Evolutionary conservation across 64 coral and sea anemone species (phyloP).

Genomic region (Orbicella faveolata): DNA sequence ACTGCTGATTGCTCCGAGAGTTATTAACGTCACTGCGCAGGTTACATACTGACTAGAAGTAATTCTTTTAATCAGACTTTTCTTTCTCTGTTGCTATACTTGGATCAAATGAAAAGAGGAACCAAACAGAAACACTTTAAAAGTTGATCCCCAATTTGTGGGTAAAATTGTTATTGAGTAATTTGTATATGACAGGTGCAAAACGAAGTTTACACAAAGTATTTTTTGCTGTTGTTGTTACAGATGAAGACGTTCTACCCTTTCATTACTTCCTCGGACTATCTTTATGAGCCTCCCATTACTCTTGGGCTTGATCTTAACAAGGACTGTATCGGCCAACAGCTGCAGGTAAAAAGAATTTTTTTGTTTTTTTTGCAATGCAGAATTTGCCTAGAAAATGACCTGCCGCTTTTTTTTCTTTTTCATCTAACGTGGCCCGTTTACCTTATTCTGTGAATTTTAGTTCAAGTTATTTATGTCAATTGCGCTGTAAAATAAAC

Average conservation of each 20-base stretch:
- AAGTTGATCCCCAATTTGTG: too few species aligned
- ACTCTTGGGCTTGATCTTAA: slow-evolving; percentile 23
- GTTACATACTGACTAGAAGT: not conserved
- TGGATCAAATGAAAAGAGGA: not conserved
- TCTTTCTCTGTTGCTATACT: not conserved
- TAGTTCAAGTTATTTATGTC: too few species aligned
- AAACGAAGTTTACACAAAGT: not conserved
- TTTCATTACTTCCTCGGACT: slow-evolving; percentile 1
- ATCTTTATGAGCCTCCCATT: not conserved
- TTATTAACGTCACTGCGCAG: slow-evolving; percentile 7
- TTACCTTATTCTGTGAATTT: too few species aligned
- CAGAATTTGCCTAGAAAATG: too few species aligned
- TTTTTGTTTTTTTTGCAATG: too few species aligned
- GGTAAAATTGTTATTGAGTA: not conserved
- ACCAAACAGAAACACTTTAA: not conserved
- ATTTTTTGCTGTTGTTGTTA: not conserved
- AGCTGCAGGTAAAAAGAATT: not conserved
- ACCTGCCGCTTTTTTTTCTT: too few species aligned
- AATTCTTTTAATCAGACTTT: not conserved
- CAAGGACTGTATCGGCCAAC: not conserved
- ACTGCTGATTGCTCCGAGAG: not conserved
- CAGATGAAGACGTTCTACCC: slow-evolving; percentile 26
- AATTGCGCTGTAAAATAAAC: too few species aligned
- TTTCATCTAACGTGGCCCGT: too few species aligned
- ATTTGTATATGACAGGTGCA: not conserved